Evolutionary conservation across 2,797 vertebrate genomes (phyloP).

Genomic region (Glyptemys insculpta): DNA sequence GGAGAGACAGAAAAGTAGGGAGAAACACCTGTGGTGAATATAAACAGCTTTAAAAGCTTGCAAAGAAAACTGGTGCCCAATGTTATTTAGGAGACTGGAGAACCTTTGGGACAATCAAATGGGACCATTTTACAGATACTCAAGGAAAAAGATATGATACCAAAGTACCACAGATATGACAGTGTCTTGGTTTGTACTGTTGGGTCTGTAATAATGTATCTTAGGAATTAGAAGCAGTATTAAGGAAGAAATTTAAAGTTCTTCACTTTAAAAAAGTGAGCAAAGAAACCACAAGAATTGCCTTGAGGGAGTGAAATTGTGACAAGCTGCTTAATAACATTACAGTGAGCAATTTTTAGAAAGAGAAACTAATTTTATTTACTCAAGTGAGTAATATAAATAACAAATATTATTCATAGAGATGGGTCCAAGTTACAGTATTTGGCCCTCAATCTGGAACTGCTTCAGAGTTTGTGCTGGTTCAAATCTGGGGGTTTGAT

Average conservation of each 20-base stretch:
- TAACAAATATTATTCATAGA: neutral
- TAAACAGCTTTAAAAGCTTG: slow-evolving; percentile 53
- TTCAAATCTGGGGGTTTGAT: neutral
- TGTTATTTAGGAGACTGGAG: slow-evolving; percentile 29
- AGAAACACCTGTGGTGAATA: slow-evolving; percentile 39
- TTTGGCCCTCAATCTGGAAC: neutral
- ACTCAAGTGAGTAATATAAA: neutral
- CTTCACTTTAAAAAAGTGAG: neutral
- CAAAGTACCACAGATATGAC: neutral
- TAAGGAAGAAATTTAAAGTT: neutral
- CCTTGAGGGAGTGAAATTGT: neutral
- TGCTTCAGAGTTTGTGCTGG: neutral
- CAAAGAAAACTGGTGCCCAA: neutral
- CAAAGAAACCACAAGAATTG: neutral
- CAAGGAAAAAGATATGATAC: neutral
- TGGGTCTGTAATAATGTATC: neutral
- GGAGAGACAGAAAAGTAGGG: neutral
- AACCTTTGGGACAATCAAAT: neutral
- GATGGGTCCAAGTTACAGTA: neutral
- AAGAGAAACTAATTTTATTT: neutral
- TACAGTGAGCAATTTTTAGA: neutral
- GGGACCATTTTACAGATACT: neutral
- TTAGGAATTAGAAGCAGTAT: neutral
- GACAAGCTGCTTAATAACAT: neutral
- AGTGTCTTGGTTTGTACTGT: neutral